Evolutionary conservation across 2,888 invertebrate species (phyloP), one percentile per base, ranked within the genome.

Genomic region (Cataglyphis altisquamis): DNA sequence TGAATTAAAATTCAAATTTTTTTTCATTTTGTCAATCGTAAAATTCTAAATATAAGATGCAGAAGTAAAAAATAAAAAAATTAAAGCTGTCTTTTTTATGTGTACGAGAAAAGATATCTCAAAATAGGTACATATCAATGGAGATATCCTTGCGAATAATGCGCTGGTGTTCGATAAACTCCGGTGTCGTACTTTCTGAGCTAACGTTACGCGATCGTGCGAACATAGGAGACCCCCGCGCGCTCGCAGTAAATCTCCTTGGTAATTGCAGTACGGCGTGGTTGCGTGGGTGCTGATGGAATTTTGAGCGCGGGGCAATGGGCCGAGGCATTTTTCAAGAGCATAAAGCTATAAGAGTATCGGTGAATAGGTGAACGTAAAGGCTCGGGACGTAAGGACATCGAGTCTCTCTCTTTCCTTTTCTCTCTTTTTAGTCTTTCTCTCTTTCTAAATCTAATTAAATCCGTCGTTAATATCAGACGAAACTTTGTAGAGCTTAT

Each of bases 251-350:
- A 88, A 89, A 90, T 89, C 88, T 86, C 60, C 80, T 41, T 39
- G 82, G 90, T 89, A 89, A 89, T 89, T 89, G 90, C 89, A 66
- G n/a, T 6, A 67, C 29, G 62, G 57, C 62, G 55, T 63, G 45
- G 62, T 48, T 68, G 90, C 82, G 89, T 89, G 89, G 89, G 90
- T 88, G 88, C 84, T 85, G 90, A 90, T 90, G 90, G 90, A 90
- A 89, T 89, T 86, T 86, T 81, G 86, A 63, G 75, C 83, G 81
- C 81, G 73, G 86, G 85, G 83, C 85, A 88, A 88, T 89, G 68
- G 80, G 67, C 84, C 64, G 39, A 21, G 6, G 63, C 10, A 57
- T 80, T 74, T 52, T 55, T 57, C 60, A 67, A 75, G 55, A 67
- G 25, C 36, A 10, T 48, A 36, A 66, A 48, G 10, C 29, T 48